These are phyloP conservation scores for Distichodus sexfasciatus DNA, from an alignment of 2,797 vertebrate genomes.

Conservation along the genomic window DNA sequence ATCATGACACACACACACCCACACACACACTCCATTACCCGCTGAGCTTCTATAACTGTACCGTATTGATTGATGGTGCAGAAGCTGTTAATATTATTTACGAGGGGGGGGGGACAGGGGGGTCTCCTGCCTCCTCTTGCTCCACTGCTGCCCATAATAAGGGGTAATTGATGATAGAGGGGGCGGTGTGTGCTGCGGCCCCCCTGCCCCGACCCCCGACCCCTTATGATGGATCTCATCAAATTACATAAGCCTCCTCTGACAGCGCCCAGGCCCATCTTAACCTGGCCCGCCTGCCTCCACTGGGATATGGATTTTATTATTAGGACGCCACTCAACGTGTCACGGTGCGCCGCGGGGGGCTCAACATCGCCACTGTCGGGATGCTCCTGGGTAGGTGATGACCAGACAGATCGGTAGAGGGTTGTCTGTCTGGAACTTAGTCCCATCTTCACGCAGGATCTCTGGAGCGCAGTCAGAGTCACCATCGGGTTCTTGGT, in stretches of 20 bases:
- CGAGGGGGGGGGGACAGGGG: constrained; percentile 79
- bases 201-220: constrained; percentile 77
- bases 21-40: constrained; percentile 69
- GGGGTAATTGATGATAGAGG: constrained; percentile 93
- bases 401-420: too few species aligned
- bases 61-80: constrained; percentile 86
- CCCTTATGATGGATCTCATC: constrained; percentile 95
- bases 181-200: constrained; percentile 71
- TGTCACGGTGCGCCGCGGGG: constrained; percentile 64
- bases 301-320: constrained; percentile 93
- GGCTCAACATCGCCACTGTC: constrained; percentile 60
- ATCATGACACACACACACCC: constrained; percentile 9
- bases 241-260: constrained; percentile 94
- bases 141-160: constrained; percentile 86
- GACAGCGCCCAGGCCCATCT: too few species aligned
- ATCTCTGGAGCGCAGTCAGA: too few species aligned
- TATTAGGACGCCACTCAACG: constrained; percentile 84
- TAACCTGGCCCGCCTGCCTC: constrained; percentile 75
- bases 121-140: constrained; percentile 75
- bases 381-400: too few species aligned
- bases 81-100: constrained; percentile 94
- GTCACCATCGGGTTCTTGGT: too few species aligned
- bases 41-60: constrained; percentile 85
- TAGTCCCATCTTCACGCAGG: too few species aligned
- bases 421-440: too few species aligned